Base-by-base conservation (phyloP, 35 echinoderm and acorn worm genomes). In the Diadema setosum region DNA sequence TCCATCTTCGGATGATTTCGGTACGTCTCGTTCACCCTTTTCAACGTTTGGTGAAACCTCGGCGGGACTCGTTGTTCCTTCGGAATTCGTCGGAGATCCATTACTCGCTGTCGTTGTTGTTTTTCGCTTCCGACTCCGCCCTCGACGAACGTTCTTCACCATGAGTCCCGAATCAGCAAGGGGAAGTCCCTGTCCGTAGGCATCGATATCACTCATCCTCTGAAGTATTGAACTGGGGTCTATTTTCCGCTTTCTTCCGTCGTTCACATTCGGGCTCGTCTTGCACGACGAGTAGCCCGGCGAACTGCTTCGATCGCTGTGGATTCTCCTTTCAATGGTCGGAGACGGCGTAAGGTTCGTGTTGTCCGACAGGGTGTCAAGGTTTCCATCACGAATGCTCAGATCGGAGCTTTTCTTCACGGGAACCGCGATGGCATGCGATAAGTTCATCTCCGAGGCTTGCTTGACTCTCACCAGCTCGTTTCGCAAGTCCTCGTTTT, bases 131-230 rank as follows among this genome's bases (percentile, higher is more conserved):
- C 45, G 43, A n/a, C 70, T 14, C 45, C 83, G 61, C 56, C 82
- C 42, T 11, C 82, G 59, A 15, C 89, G 82, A 67, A 91, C 84
- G 11, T 91, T 85, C 21, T 86, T 81, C 39, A 83, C 82, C 52
- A 91, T 41, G 37, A 57, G 46, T 12, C 73, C 82, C 20, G 89
- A 48, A 36, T 86, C 67, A 2, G 82, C 80, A 5, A 91, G 83
- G 0, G 89, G 89, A 29, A 91, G 37, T 2, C 89, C 89, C 45
- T 91, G 82, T 5, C 89, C 89, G 63, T 91, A 91, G 9, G 89
- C 89, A 33, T 91, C 89, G 18, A 91, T 91, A 34, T 91, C 89
- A 40, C 89, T 91, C 67, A 91, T 85, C 37, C 89, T 49, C 39
- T 75, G 67, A 0, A 69, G 81, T 3, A 91, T 25, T 20, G 89